Base-by-base conservation (phyloP, 2,113 vertebrate species). In the Mobula birostris region DNA sequence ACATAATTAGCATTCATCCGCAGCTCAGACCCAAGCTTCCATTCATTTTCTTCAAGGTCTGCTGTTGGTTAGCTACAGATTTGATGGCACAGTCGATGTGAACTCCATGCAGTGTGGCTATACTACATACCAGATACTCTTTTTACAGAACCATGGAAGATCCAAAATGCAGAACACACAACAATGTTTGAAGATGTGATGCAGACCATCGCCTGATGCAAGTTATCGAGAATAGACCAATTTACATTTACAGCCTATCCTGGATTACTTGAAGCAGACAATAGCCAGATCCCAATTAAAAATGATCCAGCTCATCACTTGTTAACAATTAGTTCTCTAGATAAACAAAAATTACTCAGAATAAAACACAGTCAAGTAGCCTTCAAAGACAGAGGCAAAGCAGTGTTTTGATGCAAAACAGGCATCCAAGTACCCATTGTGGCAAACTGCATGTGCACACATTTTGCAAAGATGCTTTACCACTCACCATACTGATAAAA, bases 201-300 rank as follows among this genome's bases (percentile, higher is more conserved):
- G 95, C 94, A 17, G 94, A 97, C 96, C 95, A 94, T 96, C 95
- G 96, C 96, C 96, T 95, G 96, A 96, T 96, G 96, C 97, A 97
- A 97, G 97, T 97, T 96, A 97, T 96, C 97, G 95, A 97, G 97
- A 96, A 97, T 96, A 97, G 96, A 96, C 97, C 96, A 95, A 95
- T 94, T 95, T 19, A 95, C 95, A 82, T 94, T 95, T 95, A 96
- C 95, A 97, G 96, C 97, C 96, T 97, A 97, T 97, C 97, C 97
- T 97, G 97, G 97, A 97, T 97, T 97, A 97, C 97, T 97, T 97
- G 96, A 97, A 97, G 95, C 96, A 95, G 96, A 96, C 96, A 94
- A 94, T 94, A 96, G 96, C 97, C 96, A 95, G 88, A 61, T 56
- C 70, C 61, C 63, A 32, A 90, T 90, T 68, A 2, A 63, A 32